Base-by-base conservation (phyloP, 2,888 invertebrate species). In the Resseliella maxima region DNA sequence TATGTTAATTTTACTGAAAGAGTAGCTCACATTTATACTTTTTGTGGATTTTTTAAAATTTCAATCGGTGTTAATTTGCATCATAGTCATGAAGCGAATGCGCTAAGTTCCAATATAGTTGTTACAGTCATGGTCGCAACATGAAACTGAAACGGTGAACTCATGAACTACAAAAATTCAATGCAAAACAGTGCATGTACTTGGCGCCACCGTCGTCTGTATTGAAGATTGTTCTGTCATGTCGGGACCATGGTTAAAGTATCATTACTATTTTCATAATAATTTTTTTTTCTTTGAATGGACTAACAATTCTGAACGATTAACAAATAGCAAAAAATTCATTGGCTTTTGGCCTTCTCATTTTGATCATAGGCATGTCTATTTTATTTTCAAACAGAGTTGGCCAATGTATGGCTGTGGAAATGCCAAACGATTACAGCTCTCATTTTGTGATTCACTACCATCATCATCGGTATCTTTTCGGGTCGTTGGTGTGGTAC, bases 401-500 rank as follows among this genome's bases (percentile, higher is more conserved):
- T 72, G n/a, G n/a, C n/a, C n/a, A n/a, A n/a, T 24, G 24, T 59
- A 59, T 59, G 24, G 5, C 59, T n/a, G n/a, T n/a, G 41, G 24
- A 72, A 72, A 59, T 59, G 15, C 72, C 21, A 72, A 31, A n/a
- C 72, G 35, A 83, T 38, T 83, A 38, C 38, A 24, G 59, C 24
- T n/a, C 15, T 59, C 24, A 3, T 83, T 38, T 38, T 83, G n/a
- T n/a, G 8, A 83, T 8, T 38, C 35, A n/a, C 21, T 36, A 5
- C 38, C 38, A 38, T 38, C 83, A 38, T 83, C 83, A 12, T 36
- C 38, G 81, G 18, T 38, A 36, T 83, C 83, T 83, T 83, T 83
- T 83, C 38, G 83, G 38, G n/a, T 83, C 38, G 83, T 83, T 83
- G 38, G 38, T 83, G 24, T 83, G 36, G n/a, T 83, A 38, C 83